Conservation (phyloP, 2,888 invertebrate genomes). For the Muschampia plurimacula region DNA sequence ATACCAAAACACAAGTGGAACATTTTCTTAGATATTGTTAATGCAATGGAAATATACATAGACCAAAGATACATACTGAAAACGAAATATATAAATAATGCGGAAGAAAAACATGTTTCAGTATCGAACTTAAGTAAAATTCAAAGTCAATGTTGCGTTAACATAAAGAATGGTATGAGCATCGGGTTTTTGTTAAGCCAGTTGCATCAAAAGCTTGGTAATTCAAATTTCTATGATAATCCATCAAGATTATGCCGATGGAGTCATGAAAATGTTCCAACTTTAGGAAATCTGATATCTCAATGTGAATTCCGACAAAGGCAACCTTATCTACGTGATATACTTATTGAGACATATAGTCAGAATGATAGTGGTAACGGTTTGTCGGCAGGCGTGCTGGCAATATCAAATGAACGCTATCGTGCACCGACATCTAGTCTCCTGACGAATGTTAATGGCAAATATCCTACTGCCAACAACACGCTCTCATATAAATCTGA, state of each 20-base stretch:
- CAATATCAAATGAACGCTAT: constrained; percentile 78
- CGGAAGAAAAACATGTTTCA: constrained; percentile 49
- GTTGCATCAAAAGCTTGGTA: constrained; percentile 7
- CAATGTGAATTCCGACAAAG: constrained; percentile 69
- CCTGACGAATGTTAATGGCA: constrained; percentile 76
- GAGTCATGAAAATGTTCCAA: constrained; percentile 48
- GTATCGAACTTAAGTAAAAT: constrained; percentile 40
- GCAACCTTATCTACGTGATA: constrained; percentile 76
- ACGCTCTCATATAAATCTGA: constrained; percentile 56
- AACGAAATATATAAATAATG: constrained; percentile 16
- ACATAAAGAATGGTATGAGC: constrained; percentile 7
- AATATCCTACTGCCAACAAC: constrained; percentile 61
- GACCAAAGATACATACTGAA: constrained; percentile 57
- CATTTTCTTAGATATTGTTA: constrained; percentile 86
- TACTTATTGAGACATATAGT: constrained; percentile 67
- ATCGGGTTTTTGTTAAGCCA: not conserved
- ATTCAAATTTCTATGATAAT: constrained; percentile 13
- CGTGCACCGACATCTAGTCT: constrained; percentile 71
- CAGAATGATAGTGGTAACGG: constrained; percentile 80
- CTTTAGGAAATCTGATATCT: constrained; percentile 65
- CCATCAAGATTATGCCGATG: constrained; percentile 54
- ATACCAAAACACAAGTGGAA: constrained; percentile 85
- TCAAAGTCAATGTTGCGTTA: not conserved
- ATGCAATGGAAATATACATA: constrained; percentile 72
- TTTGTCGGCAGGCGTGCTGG: constrained; percentile 71